Evolutionary conservation across 2,797 vertebrate species (phyloP).

Genomic region (Melopsittacus undulatus): DNA sequence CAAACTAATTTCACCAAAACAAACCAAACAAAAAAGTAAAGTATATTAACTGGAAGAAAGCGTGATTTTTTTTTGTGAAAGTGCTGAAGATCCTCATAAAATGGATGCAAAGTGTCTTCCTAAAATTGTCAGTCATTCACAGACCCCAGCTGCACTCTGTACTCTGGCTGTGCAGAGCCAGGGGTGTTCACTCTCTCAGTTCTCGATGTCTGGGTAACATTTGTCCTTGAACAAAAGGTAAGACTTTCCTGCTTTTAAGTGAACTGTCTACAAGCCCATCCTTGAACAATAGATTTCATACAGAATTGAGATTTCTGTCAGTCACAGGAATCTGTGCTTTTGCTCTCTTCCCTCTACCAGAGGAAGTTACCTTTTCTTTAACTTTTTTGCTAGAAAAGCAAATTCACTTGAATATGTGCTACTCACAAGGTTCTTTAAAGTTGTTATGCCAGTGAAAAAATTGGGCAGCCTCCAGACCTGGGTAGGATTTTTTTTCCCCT

Average conservation of each 20-base stretch:
- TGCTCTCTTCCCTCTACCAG: background rate
- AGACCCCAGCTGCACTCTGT: background rate
- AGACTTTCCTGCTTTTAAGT: background rate
- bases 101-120: background rate
- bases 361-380: background rate
- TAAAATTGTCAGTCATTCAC: background rate
- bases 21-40: background rate
- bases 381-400: background rate
- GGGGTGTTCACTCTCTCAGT: background rate
- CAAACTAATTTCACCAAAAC: background rate
- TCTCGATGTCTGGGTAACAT: background rate
- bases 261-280: background rate
- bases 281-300: background rate
- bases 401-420: background rate
- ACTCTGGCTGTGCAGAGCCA: background rate
- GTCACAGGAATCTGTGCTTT: background rate
- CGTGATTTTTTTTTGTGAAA: background rate
- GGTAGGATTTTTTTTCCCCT: background rate
- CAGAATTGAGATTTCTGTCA: background rate
- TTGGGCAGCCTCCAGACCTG: background rate
- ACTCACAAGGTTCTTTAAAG: background rate
- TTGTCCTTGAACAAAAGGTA: background rate
- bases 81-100: background rate
- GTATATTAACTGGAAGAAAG: background rate
- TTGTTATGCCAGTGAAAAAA: background rate